phyloP scores from a whole-genome alignment of 2,113 vertebrate genomes.

The Hippotragus niger region DNA sequence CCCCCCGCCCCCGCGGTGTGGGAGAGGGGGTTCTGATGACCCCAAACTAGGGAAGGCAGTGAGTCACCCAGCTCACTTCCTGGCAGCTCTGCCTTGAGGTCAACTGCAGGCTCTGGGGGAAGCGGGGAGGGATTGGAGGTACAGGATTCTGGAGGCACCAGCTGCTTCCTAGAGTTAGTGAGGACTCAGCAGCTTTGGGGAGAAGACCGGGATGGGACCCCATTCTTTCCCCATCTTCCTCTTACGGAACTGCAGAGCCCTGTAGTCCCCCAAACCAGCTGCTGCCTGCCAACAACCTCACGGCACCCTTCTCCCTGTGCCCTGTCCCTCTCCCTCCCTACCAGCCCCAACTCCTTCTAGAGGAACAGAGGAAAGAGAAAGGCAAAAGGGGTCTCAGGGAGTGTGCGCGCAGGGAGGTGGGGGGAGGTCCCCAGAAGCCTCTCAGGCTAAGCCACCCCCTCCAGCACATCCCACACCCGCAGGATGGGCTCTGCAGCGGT shows the following conservation, averaged over 20 bases:
- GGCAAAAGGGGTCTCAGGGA: background rate
- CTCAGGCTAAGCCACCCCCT: background rate
- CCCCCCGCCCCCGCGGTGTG: accelerated
- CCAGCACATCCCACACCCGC: background rate
- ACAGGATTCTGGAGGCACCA: background rate
- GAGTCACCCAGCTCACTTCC: background rate
- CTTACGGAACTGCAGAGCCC: background rate
- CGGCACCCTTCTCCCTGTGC: too few relatives aligned
- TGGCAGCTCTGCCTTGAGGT: background rate
- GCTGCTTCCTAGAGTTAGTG: background rate
- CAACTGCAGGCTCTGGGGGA: background rate
- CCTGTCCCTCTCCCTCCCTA: background rate
- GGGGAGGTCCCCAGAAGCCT: background rate
- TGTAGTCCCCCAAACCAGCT: background rate
- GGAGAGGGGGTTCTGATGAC: background rate
- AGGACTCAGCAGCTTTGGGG: background rate
- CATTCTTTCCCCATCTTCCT: background rate
- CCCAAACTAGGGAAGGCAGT: background rate
- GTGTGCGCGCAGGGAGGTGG: accelerated
- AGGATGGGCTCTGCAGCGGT: accelerated
- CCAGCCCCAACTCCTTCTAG: background rate
- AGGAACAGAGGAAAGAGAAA: background rate
- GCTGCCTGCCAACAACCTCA: background rate
- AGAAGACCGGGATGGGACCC: background rate
- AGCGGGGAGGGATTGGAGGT: background rate